Base-by-base conservation (phyloP, 2,888 invertebrate species). In the Ectemnius cavifrons region DNA sequence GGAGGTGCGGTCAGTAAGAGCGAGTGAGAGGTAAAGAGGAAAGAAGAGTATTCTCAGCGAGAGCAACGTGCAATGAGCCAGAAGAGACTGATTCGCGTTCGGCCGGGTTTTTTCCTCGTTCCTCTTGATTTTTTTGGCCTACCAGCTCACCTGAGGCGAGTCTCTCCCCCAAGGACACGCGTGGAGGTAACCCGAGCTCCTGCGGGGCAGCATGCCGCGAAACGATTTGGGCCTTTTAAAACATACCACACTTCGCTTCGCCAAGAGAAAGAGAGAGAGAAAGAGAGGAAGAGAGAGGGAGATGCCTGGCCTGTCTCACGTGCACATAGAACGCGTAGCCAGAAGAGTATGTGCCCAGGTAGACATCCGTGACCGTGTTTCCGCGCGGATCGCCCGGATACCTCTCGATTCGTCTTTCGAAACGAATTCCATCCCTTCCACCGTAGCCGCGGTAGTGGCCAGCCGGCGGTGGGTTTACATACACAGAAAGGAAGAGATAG, bases 191-290 rank as follows among this genome's bases (percentile, higher is more conserved):
- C 85, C 84, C 82, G 90, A 90, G 88, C 85, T 77, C 80, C 81
- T 82, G 81, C 66, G 83, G 78, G 86, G 84, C 86, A 85, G 85
- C 84, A 86, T 86, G 84, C 86, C 83, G 87, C 84, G 86, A 86
- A 86, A 85, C 87, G 84, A 87, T 88, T 89, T 85, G 80, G 85
- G 80, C 85, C 88, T 87, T 90, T 89, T 86, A 86, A 89, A 88
- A 88, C 86, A 79, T 84, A 80, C 84, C 85, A 14, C 52, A 81
- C 88, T 87, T 84, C 79, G 80, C 81, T 37, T 37, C 37, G 37
- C 37, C 37, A 2, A 37, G 37, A 8, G 8, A 1, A 4, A 37
- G 28, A 37, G 28, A 4, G 4, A 37, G 28, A 8, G 4, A 1
- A 4, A 4, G 28, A 37, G 37, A 6, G 37, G 8, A 4, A 6